Conservation (phyloP, 2,888 invertebrate genomes). For the Harpalus rubripes region DNA sequence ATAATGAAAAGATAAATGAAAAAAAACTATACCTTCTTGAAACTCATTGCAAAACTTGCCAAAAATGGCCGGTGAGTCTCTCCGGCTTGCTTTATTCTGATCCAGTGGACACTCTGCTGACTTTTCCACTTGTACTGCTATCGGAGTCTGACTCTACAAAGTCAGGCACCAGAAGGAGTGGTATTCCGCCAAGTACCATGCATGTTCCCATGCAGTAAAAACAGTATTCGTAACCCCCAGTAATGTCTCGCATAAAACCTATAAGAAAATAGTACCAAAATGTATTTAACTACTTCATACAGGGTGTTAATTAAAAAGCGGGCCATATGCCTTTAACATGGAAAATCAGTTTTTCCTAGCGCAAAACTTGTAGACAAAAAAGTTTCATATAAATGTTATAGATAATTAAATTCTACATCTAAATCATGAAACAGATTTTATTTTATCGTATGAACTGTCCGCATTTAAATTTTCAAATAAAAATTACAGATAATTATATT, state of each 20-base stretch:
- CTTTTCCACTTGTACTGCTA: constrained; percentile 53
- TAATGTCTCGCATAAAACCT: constrained; percentile 84
- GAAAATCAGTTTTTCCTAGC: no score
- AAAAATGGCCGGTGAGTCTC: constrained; percentile 10
- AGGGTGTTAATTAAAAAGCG: no score
- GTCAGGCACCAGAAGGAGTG: constrained; percentile 79
- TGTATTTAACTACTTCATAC: no score
- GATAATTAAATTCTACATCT: no score
- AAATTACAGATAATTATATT: no score
- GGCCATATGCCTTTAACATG: no score
- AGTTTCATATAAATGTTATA: no score
- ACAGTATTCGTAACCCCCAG: constrained; percentile 85
- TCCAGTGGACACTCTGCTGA: constrained; percentile 39
- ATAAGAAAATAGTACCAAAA: constrained; percentile 69
- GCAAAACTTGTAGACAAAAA: no score
- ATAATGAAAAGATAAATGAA: not conserved
- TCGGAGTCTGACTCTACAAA: constrained; percentile 53
- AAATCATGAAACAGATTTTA: no score
- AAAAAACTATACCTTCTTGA: constrained; percentile 22
- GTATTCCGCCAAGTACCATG: constrained; percentile 85
- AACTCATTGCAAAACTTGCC: constrained; percentile 26
- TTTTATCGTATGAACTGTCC: no score
- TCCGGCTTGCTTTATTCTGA: constrained; percentile 42
- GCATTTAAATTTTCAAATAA: no score
- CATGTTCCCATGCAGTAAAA: constrained; percentile 89